phyloP scores from a whole-genome alignment of 2,113 vertebrate species.

The Chamaetylas fuelleborni region DNA sequence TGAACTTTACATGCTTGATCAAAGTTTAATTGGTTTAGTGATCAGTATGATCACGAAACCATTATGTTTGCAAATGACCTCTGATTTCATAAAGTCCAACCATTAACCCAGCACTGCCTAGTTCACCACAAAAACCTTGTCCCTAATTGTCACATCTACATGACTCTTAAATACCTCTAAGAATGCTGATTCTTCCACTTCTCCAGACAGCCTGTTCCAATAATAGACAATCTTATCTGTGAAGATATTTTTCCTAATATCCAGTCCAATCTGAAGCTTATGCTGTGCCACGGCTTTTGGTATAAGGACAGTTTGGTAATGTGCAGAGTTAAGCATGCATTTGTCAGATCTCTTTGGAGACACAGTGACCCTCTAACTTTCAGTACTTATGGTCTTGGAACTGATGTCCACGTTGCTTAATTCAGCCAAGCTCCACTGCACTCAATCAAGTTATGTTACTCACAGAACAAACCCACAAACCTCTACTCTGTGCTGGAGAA shows the following conservation, averaged over 20 bases:
- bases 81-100: neutral
- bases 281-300: neutral
- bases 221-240: neutral
- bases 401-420: accelerated
- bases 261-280: neutral
- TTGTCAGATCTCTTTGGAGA: neutral
- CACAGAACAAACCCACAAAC: neutral
- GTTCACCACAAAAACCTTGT: neutral
- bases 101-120: neutral
- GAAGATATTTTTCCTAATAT: neutral
- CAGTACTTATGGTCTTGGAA: neutral
- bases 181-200: neutral
- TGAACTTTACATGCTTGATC: neutral
- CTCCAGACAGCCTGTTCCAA: neutral
- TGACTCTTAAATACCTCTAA: neutral
- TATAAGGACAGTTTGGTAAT: neutral
- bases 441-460: neutral
- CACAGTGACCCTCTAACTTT: neutral
- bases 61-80: neutral
- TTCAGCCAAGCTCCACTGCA: neutral
- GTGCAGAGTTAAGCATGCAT: neutral
- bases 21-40: neutral
- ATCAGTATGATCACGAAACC: neutral
- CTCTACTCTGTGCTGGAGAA: neutral
- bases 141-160: neutral